Evolutionary conservation across 2,113 vertebrate species (phyloP).

Genomic region (Noctilio leporinus): DNA sequence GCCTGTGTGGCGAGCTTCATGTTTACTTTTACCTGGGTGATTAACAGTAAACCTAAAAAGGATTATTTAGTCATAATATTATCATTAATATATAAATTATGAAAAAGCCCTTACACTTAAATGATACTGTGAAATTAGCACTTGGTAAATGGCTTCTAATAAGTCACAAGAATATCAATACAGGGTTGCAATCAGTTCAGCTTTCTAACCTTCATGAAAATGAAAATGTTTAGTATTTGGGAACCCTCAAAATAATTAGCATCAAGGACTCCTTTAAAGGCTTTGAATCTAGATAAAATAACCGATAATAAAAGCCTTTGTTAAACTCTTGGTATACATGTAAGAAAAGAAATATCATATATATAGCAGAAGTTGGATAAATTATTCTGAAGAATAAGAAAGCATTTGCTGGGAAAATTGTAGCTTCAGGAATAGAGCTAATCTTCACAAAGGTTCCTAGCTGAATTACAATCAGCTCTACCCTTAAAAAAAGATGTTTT

Average conservation of each 20-base stretch:
- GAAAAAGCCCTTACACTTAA: constrained; percentile 2
- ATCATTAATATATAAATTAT: constrained; percentile 35
- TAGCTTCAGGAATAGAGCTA: constrained; percentile 60
- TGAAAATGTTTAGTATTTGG: constrained; percentile 50
- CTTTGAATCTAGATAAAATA: constrained; percentile 63
- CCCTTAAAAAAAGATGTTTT: constrained; percentile 33
- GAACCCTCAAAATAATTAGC: constrained; percentile 72
- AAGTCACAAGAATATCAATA: constrained; percentile 35
- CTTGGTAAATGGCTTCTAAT: constrained; percentile 57
- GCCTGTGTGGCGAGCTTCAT: neutral
- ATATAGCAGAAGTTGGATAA: constrained; percentile 51
- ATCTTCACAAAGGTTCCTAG: constrained; percentile 52
- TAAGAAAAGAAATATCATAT: constrained; percentile 53
- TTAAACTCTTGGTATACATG: constrained; percentile 24
- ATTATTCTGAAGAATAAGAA: constrained; percentile 56
- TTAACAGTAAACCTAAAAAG: constrained; percentile 42
- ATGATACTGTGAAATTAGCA: constrained; percentile 41
- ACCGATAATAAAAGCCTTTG: constrained; percentile 44
- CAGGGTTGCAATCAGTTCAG: constrained; percentile 41
- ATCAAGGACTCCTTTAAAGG: constrained; percentile 61
- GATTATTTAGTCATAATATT: constrained; percentile 19
- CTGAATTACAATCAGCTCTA: constrained; percentile 57
- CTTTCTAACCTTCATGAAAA: constrained; percentile 59
- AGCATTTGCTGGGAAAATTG: constrained; percentile 51
- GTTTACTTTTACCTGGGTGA: constrained; percentile 43